Evolutionary conservation across 2,888 invertebrate genomes (phyloP), one percentile per base, ranked within the genome.

Genomic region (Eledona agricola): DNA sequence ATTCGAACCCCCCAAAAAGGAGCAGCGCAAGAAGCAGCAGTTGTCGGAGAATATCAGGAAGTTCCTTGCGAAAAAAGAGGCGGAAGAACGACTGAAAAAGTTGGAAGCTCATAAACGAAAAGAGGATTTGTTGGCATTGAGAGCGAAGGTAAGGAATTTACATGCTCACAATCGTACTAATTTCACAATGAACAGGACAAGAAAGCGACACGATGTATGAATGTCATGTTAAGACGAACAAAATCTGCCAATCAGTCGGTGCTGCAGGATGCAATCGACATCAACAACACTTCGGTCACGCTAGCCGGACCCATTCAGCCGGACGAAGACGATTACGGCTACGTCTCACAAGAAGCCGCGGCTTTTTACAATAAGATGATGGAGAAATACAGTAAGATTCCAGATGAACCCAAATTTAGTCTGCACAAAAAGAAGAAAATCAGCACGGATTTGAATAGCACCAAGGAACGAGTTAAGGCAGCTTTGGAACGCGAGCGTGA

Each of bases 321-420:
- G 0, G 93, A 93, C 66, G 91, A 92, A 70, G 94, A 94, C 77
- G 93, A 94, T 70, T 94, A 93, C 71, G 94, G 93, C 0, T 93
- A 92, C 70, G 90, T 89, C 22, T 93, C 93, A 0, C 88, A 87
- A 64, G 89, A 89, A 72, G 89, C 92, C 1, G 85, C 89, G 26
- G 89, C 87, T 15, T 82, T 88, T 63, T 93, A 93, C 72, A 84
- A 86, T 60, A 90, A 92, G 74, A 85, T 93, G 80, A 89, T 93
- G 83, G 87, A 88, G 61, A 92, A 92, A 71, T 91, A 90, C 63
- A 86, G 81, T 64, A 84, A 83, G 70, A 78, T 86, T 67, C 86
- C 88, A 6, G 85, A 86, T 29, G 88, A 88, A 62, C 87, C 88
- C 1, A 85, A 87, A 59, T 89, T 88, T 70, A 80, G 84, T 13